Conservation (phyloP, 2,113 vertebrate genomes). For the Entelurus aequoreus region DNA sequence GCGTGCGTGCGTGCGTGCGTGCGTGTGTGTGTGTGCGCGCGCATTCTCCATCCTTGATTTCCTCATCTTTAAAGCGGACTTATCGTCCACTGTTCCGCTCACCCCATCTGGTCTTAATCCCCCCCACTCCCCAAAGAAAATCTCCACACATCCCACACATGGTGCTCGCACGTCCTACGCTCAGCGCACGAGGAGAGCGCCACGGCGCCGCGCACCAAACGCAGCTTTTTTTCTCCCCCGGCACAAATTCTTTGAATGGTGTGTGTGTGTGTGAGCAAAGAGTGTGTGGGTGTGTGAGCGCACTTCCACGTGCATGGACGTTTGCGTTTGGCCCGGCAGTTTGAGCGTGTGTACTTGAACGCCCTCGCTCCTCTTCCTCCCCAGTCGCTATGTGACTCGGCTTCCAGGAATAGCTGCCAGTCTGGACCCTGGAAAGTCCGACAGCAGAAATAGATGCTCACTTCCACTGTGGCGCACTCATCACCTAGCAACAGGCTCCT, state of each 20-base stretch:
- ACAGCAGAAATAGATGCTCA: slow-evolving; percentile 71
- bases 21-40: too few relatives aligned
- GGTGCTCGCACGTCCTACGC: slow-evolving; percentile 53
- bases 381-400: slow-evolving; percentile 61
- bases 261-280: slow-evolving; percentile 7
- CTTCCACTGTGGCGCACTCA: slow-evolving; percentile 62
- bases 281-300: slow-evolving; percentile 31
- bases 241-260: too few relatives aligned
- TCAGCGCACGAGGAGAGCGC: background rate
- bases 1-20: background rate
- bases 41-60: slow-evolving; percentile 13
- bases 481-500: slow-evolving; percentile 77
- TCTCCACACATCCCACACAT: slow-evolving; percentile 49
- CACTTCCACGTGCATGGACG: slow-evolving; percentile 18
- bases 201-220: too few relatives aligned
- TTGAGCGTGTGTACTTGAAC: background rate
- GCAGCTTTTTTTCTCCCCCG: too few relatives aligned
- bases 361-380: slow-evolving; percentile 14
- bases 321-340: too few relatives aligned
- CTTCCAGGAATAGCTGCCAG: slow-evolving; percentile 75
- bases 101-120: slow-evolving; percentile 65
- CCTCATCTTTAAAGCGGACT: slow-evolving; percentile 54
- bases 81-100: slow-evolving; percentile 35
- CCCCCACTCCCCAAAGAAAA: slow-evolving; percentile 46
- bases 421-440: slow-evolving; percentile 78